phyloP scores from a whole-genome alignment of 2,113 vertebrate species.

The Fregata magnificens region DNA sequence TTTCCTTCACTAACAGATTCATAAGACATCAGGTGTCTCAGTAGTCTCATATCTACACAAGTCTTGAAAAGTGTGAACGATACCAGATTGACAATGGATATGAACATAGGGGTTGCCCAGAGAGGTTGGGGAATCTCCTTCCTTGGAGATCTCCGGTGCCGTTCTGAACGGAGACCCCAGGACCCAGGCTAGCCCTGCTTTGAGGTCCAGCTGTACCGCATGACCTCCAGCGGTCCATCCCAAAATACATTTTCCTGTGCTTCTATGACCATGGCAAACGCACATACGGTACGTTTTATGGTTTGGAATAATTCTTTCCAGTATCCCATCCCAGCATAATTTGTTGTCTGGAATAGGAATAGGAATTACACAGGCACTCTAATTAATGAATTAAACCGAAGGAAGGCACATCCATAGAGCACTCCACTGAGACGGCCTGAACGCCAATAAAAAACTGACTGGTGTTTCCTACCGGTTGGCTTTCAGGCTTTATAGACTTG shows the following conservation, averaged over 20 bases:
- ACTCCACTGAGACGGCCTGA: neutral
- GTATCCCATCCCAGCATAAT: neutral
- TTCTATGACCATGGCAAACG: neutral
- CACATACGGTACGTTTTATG: neutral
- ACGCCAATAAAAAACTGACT: neutral
- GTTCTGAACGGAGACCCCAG: neutral
- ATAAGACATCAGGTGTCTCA: neutral
- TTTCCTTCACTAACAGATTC: neutral
- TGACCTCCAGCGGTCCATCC: neutral
- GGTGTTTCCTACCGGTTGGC: rapidly evolving
- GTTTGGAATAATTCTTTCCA: neutral
- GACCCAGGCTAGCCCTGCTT: neutral
- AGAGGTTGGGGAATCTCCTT: neutral
- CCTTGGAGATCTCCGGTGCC: neutral
- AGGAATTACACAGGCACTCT: neutral
- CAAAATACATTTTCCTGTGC: neutral
- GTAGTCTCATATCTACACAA: neutral
- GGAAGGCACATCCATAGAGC: neutral
- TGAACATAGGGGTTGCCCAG: neutral
- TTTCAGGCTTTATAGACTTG: neutral
- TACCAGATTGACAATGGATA: neutral
- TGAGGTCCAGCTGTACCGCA: neutral
- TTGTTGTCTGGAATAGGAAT: neutral
- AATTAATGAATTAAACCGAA: neutral
- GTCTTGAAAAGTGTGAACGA: neutral